These are phyloP conservation scores for Seira sanloemensis DNA, from an alignment of 2,888 invertebrate genomes.

Conservation along the genomic window DNA sequence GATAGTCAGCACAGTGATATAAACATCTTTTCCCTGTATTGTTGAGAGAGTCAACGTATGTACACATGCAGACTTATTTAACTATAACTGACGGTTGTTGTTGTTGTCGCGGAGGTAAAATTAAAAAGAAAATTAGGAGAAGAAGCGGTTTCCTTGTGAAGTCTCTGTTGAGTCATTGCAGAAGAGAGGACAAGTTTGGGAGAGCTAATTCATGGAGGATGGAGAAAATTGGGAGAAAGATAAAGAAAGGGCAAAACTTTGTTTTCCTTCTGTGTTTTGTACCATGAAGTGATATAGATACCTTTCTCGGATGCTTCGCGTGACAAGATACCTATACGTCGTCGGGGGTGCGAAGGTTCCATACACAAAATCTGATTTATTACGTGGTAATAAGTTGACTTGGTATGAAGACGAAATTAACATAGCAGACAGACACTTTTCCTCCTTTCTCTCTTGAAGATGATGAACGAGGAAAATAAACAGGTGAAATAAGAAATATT, in stretches of 20 bases:
- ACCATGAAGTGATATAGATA: slow-evolving; percentile 2
- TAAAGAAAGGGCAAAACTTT: background rate
- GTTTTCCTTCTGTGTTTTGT: background rate
- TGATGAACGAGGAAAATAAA: slow-evolving; percentile 23
- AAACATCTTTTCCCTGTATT: no score
- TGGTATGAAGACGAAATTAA: slow-evolving; percentile 10
- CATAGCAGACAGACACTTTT: slow-evolving; percentile 20
- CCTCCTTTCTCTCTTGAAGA: slow-evolving; percentile 14
- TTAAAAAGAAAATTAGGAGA: background rate
- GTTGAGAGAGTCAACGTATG: background rate
- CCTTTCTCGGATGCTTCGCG: background rate
- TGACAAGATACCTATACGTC: background rate
- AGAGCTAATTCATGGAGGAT: no score
- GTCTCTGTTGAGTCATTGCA: no score
- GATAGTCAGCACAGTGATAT: no score
- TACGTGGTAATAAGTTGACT: slow-evolving; percentile 36
- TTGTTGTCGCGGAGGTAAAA: background rate
- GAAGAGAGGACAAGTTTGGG: no score
- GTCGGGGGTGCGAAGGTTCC: background rate
- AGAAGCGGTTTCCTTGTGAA: background rate
- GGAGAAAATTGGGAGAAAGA: background rate
- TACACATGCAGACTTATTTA: no score
- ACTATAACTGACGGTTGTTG: background rate
- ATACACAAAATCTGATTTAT: slow-evolving; percentile 31
- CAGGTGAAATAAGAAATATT: slow-evolving; percentile 24